Conservation (phyloP, 2,797 vertebrate species). For the Myripristis murdjan region DNA sequence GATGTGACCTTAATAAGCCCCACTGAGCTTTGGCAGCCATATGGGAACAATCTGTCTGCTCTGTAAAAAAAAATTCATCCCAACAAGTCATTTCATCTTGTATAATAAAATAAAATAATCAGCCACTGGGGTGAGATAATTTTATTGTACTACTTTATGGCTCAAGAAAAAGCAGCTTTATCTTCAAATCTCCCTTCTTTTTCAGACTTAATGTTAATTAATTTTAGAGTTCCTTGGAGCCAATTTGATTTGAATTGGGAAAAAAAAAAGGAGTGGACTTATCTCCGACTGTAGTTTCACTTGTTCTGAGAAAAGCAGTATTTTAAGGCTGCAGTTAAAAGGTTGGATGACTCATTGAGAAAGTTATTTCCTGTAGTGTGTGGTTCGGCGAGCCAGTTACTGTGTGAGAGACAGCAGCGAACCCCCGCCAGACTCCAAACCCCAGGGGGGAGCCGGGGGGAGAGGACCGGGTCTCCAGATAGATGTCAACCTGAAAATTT, state of each 20-base stretch:
- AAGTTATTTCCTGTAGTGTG: neutral
- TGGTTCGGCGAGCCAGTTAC: conserved; percentile 8
- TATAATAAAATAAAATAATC: conserved; percentile 13
- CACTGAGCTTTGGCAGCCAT: conserved; percentile 59
- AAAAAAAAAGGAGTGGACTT: neutral
- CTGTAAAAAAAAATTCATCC: conserved; percentile 8
- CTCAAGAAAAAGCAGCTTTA: neutral
- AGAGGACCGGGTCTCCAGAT: neutral
- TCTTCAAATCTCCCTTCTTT: neutral
- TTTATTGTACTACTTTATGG: neutral
- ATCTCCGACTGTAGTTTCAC: neutral
- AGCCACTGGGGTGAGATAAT: neutral
- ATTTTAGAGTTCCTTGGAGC: neutral
- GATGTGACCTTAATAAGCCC: conserved; percentile 71
- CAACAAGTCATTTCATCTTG: conserved; percentile 13
- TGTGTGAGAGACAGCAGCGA: neutral
- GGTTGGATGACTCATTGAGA: neutral
- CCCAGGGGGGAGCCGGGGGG: conserved; percentile 7
- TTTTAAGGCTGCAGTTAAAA: conserved; percentile 10
- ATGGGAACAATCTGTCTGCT: conserved; percentile 43
- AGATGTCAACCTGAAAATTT: neutral
- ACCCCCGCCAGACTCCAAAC: neutral
- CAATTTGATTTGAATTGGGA: neutral
- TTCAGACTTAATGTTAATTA: neutral
- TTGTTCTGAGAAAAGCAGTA: neutral